A percentile compares a stretch with the other conserved stretches of the same genome.
phyloP scores from a whole-genome alignment of 2,113 vertebrate species.

The Nesogale talazaci region DNA sequence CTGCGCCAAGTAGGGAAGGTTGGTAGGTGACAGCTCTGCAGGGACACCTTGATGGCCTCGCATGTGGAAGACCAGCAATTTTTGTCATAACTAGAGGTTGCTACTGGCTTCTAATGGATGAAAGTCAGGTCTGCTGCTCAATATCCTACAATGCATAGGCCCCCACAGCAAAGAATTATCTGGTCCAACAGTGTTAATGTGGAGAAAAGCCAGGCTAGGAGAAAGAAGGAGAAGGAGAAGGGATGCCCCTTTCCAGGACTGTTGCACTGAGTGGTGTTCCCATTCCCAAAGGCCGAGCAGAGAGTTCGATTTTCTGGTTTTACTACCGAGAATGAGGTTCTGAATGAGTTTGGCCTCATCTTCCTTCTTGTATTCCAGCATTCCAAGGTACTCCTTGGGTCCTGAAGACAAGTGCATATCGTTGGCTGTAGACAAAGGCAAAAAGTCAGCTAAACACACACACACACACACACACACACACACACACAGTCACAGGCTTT shows the following conservation, averaged over 20 bases:
- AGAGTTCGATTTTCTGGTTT: neutral
- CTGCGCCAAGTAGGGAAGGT: neutral
- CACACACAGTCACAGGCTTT: neutral
- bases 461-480: constrained; percentile 21
- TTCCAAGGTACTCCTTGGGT: constrained; percentile 93
- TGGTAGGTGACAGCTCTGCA: neutral
- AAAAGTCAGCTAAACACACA: neutral
- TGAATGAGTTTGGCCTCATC: constrained; percentile 92
- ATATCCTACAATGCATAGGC: neutral
- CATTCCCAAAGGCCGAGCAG: neutral
- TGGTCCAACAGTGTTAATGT: neutral
- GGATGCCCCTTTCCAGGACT: neutral
- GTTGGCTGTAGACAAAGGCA: constrained; percentile 84
- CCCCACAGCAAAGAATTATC: neutral
- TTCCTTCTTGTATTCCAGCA: constrained; percentile 95
- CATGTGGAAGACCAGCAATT: no score
- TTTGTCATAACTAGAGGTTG: neutral
- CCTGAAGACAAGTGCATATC: constrained; percentile 75
- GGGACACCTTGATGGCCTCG: no score
- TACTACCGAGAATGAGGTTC: constrained; percentile 93
- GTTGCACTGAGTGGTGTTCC: neutral
- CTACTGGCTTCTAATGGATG: neutral
- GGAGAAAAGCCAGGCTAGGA: neutral
- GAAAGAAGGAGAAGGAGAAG: neutral
- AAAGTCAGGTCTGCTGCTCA: neutral